Conservation (phyloP, 2,113 vertebrate species). For the Alexandromys fortis region DNA sequence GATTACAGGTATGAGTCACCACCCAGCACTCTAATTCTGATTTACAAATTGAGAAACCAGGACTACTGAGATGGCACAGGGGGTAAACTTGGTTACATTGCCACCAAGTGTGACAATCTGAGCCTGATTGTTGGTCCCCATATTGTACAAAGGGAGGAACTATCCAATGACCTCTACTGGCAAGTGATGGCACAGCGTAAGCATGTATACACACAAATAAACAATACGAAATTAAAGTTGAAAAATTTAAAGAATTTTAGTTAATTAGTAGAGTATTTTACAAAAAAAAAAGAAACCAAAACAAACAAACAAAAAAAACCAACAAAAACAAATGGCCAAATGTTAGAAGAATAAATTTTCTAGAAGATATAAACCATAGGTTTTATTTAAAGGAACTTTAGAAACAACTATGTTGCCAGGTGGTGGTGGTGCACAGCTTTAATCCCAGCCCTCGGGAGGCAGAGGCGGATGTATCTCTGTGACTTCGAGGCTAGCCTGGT, state of each 20-base stretch:
- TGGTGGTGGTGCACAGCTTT: too few relatives aligned
- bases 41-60: conserved; percentile 20
- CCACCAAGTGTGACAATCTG: neutral
- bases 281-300: neutral
- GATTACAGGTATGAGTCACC: neutral
- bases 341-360: conserved; percentile 52
- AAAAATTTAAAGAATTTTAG: neutral
- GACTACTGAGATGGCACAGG: neutral
- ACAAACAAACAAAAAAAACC: neutral
- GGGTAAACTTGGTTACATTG: neutral
- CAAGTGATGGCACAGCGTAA: neutral
- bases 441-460: too few relatives aligned
- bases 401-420: neutral
- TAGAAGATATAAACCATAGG: neutral
- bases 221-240: neutral
- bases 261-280: neutral
- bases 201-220: neutral
- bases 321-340: neutral
- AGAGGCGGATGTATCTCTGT: too few relatives aligned
- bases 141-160: neutral
- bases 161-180: neutral
- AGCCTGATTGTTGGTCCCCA: neutral
- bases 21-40: conserved; percentile 30
- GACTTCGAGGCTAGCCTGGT: too few relatives aligned
- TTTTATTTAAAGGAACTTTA: conserved; percentile 41